Evolutionary conservation across 1,140 invertebrate species (phyloP).

Genomic region (Melipona quadrifasciata): DNA sequence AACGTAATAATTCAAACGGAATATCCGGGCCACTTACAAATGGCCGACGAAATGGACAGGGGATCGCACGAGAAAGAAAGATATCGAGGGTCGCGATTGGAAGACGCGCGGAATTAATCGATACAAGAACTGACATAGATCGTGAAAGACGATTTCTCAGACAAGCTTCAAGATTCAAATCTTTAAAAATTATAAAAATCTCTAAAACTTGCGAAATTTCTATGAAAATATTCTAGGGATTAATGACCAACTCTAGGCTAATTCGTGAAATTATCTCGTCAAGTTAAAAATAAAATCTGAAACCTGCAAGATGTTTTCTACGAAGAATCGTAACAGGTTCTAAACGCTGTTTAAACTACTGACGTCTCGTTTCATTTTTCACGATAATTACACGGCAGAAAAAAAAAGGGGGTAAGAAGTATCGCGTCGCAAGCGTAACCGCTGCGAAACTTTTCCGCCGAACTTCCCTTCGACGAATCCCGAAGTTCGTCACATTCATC

Average conservation of each 20-base stretch:
- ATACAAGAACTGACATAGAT: conserved; percentile 17
- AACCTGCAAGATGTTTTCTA: neutral
- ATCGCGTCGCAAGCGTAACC: conserved; percentile 19
- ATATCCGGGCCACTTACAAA: conserved; percentile 32
- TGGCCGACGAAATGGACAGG: conserved; percentile 33
- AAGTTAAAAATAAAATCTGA: neutral
- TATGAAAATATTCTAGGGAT: neutral
- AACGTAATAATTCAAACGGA: conserved; percentile 36
- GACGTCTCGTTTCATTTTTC: neutral
- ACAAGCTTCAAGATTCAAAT: neutral
- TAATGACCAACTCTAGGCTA: conserved; percentile 37
- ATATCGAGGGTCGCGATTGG: conserved; percentile 45
- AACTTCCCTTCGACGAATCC: conserved; percentile 44
- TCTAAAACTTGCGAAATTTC: neutral
- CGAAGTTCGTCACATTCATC: conserved; percentile 56
- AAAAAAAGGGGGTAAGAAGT: neutral
- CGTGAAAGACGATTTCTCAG: conserved; percentile 8
- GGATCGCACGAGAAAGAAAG: conserved; percentile 45
- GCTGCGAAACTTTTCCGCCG: conserved; percentile 39
- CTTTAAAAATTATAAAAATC: conserved; percentile 63
- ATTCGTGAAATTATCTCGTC: too few relatives aligned
- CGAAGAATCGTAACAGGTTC: too few relatives aligned
- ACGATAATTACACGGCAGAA: conserved; percentile 33
- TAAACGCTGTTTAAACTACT: neutral
- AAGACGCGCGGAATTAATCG: conserved; percentile 35